These are phyloP conservation scores for Stramonita haemastoma DNA, from an alignment of 2,888 invertebrate species.

Conservation along the genomic window DNA sequence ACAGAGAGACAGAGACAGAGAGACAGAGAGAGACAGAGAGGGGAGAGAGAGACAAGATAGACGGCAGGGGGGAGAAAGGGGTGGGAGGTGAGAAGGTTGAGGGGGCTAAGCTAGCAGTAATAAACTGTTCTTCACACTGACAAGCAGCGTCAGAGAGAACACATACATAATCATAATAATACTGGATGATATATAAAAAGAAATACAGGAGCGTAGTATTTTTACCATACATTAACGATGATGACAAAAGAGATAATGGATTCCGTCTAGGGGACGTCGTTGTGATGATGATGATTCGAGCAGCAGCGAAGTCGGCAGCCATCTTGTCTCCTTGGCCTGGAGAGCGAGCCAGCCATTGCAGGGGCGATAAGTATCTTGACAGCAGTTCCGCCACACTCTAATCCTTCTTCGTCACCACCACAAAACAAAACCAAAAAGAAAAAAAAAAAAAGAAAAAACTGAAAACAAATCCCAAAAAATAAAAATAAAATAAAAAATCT, in stretches of 20 bases:
- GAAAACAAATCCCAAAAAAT: too few relatives aligned
- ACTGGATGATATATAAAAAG: not conserved
- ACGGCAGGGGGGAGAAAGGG: too few relatives aligned
- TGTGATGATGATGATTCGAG: not conserved
- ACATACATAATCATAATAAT: too few relatives aligned
- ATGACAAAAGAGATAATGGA: not conserved
- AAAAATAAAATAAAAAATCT: too few relatives aligned
- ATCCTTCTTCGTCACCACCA: not conserved
- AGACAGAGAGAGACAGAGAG: too few relatives aligned
- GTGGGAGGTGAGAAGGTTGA: too few relatives aligned
- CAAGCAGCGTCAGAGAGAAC: not conserved
- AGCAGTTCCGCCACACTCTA: not conserved
- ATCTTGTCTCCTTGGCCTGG: not conserved
- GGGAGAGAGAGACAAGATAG: too few relatives aligned
- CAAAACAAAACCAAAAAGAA: too few relatives aligned
- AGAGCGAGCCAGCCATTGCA: not conserved
- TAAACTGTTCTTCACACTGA: too few relatives aligned
- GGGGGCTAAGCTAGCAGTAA: too few relatives aligned
- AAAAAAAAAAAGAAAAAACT: too few relatives aligned
- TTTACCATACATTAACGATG: not conserved
- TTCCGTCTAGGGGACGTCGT: not conserved
- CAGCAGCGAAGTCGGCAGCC: not conserved
- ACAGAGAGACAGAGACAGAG: too few relatives aligned
- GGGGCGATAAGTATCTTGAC: slow-evolving; percentile 3
- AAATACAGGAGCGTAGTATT: not conserved